These are phyloP conservation scores for Lipophrys pholis DNA, from an alignment of 2,113 vertebrate genomes.

Conservation along the genomic window DNA sequence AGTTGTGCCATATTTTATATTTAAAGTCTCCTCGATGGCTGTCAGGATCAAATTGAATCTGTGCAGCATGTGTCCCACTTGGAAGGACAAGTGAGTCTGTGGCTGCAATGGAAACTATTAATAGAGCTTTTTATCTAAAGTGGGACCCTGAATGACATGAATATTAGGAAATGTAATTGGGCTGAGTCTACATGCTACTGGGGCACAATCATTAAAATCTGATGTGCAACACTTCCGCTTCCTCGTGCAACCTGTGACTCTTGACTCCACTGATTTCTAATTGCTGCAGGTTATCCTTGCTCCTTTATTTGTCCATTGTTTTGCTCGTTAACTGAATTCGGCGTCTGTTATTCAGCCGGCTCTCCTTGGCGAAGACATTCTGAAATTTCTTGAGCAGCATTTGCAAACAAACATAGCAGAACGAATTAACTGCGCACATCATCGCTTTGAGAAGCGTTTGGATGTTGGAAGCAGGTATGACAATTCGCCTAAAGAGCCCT, in stretches of 20 bases:
- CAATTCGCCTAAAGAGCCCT: background rate
- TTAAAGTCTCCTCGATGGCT: background rate
- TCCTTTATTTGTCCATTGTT: slow-evolving; percentile 12
- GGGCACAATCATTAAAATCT: slow-evolving; percentile 20
- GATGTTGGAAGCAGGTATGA: background rate
- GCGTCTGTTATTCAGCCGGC: background rate
- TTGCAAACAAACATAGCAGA: slow-evolving; percentile 32
- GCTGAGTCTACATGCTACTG: slow-evolving; percentile 14
- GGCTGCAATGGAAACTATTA: slow-evolving; percentile 23
- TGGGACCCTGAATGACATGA: slow-evolving; percentile 16
- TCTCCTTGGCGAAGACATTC: slow-evolving; percentile 11
- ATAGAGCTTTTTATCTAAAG: slow-evolving; percentile 9
- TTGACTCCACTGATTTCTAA: slow-evolving; percentile 10
- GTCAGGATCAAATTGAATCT: background rate
- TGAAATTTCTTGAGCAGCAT: slow-evolving; percentile 25
- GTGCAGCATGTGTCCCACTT: background rate
- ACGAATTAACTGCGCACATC: background rate
- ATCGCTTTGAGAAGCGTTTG: background rate
- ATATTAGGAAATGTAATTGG: slow-evolving; percentile 35
- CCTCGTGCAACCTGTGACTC: slow-evolving; percentile 5
- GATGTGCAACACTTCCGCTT: slow-evolving; percentile 20
- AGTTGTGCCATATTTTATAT: slow-evolving; percentile 8
- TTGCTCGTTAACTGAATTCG: slow-evolving; percentile 24
- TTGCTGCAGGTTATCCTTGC: background rate
- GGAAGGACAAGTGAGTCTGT: background rate